These are phyloP conservation scores for Coleophora deauratella DNA, from an alignment of 2,888 invertebrate species.

Conservation along the genomic window DNA sequence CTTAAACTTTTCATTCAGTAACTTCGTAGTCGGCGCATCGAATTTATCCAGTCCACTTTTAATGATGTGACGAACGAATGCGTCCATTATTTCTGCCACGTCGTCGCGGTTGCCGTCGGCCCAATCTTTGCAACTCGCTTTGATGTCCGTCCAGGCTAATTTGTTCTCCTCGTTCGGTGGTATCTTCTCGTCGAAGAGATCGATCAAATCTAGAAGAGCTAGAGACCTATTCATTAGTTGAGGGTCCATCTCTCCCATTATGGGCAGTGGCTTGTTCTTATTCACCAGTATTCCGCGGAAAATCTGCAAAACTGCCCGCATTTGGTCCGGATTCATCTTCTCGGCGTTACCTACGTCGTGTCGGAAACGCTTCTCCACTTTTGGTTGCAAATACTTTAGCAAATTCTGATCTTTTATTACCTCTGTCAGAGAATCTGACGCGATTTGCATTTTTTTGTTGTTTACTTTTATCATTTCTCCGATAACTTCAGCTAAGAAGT, in stretches of 20 bases:
- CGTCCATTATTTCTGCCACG: slow-evolving; percentile 16
- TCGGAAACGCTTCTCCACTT: slow-evolving; percentile 14
- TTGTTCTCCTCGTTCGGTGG: slow-evolving; percentile 18
- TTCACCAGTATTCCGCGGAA: slow-evolving; percentile 21
- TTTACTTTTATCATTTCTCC: slow-evolving; percentile 18
- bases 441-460: slow-evolving; percentile 24
- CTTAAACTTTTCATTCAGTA: slow-evolving; percentile 9
- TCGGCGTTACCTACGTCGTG: slow-evolving; percentile 13
- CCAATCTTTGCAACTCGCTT: slow-evolving; percentile 21
- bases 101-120: slow-evolving; percentile 16
- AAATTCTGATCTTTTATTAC: slow-evolving; percentile 23
- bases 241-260: slow-evolving; percentile 7
- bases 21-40: background rate
- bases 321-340: slow-evolving; percentile 1
- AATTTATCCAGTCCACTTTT: slow-evolving; percentile 9
- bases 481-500: slow-evolving; percentile 24
- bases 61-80: slow-evolving; percentile 2
- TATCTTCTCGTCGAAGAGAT: slow-evolving; percentile 22
- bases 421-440: slow-evolving; percentile 29
- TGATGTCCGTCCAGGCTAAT: slow-evolving; percentile 23
- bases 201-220: slow-evolving; percentile 28
- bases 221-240: slow-evolving; percentile 23
- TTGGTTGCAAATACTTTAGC: slow-evolving; percentile 11
- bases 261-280: slow-evolving; percentile 26
- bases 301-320: slow-evolving; percentile 17